Evolutionary conservation across 2,113 vertebrate species (phyloP).

Genomic region (Cyanoderma ruficeps): DNA sequence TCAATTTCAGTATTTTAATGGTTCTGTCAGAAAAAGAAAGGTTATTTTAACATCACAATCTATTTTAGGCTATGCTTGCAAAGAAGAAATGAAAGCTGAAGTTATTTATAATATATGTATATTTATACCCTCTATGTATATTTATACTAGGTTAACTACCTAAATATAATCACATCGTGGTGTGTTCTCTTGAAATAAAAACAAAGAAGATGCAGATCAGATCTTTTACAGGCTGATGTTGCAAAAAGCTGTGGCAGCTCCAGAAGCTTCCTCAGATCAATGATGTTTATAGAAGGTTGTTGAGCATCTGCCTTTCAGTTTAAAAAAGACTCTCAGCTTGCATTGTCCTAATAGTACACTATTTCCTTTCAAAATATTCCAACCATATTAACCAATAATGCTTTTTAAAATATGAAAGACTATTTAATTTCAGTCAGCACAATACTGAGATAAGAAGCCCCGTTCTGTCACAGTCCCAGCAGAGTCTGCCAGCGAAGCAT

Average conservation of each 20-base stretch:
- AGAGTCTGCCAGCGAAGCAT: background rate
- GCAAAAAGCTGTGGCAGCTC: background rate
- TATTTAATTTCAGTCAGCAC: background rate
- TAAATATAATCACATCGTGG: background rate
- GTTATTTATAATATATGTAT: background rate
- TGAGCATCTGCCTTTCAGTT: background rate
- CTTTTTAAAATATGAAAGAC: background rate
- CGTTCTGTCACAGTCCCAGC: background rate
- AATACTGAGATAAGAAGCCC: background rate
- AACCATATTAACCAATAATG: background rate
- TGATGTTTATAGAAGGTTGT: accelerated
- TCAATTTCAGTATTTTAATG: background rate
- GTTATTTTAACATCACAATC: background rate
- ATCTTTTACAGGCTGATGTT: background rate
- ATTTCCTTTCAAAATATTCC: background rate
- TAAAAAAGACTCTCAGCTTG: background rate
- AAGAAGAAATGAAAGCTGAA: background rate
- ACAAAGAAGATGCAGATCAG: background rate
- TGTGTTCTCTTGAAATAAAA: background rate
- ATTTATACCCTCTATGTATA: background rate
- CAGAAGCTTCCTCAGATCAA: background rate
- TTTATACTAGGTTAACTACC: background rate
- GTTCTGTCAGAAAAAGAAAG: background rate
- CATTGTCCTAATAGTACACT: background rate
- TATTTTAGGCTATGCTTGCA: background rate